Conservation (phyloP, 2,113 vertebrate genomes). For the Holacanthus passer region DNA sequence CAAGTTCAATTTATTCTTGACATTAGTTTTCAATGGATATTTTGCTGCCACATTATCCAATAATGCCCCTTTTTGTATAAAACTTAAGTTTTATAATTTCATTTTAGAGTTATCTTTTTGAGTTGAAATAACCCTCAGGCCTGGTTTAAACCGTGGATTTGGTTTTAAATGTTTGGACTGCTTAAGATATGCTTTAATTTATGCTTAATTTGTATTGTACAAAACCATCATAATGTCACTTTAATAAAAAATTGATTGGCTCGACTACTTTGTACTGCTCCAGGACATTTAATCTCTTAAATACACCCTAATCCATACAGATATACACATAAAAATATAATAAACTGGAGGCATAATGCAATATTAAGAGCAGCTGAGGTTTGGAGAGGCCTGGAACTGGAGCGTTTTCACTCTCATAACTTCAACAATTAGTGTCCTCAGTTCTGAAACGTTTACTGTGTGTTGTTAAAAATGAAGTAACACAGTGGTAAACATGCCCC, state of each 20-base stretch:
- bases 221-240: slow-evolving; percentile 30
- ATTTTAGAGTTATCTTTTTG: slow-evolving; percentile 15
- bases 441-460: no score
- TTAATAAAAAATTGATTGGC: slow-evolving; percentile 46
- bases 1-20: not conserved
- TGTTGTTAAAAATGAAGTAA: no score
- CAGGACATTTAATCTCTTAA: slow-evolving; percentile 37
- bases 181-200: slow-evolving; percentile 16
- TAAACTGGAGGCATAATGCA: slow-evolving; percentile 8
- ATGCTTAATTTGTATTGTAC: slow-evolving; percentile 32
- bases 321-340: slow-evolving; percentile 21
- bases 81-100: not conserved
- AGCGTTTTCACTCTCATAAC: not conserved
- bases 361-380: slow-evolving; percentile 14
- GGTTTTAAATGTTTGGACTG: slow-evolving; percentile 30
- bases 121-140: slow-evolving; percentile 33
- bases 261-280: slow-evolving; percentile 21
- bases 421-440: no score
- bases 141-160: slow-evolving; percentile 18
- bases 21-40: not conserved
- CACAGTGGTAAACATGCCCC: no score
- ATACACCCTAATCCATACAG: slow-evolving; percentile 34
- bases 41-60: slow-evolving; percentile 2
- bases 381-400: not conserved
- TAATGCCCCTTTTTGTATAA: not conserved